Evolutionary conservation across 2,797 vertebrate genomes (phyloP), one percentile per base, ranked within the genome.

Genomic region (Mico argentatus): DNA sequence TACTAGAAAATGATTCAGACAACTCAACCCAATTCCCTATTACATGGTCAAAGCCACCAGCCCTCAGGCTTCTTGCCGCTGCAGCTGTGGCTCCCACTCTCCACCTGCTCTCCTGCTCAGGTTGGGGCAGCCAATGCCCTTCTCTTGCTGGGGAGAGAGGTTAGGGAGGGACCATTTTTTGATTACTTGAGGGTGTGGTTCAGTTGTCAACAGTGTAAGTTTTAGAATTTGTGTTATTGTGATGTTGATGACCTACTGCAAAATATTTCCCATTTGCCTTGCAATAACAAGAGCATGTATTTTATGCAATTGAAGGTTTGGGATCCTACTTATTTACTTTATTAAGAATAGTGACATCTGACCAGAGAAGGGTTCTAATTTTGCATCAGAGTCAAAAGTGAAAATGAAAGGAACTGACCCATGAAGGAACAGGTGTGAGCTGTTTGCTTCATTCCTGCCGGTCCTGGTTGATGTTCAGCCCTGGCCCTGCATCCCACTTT

Each of bases 211-310:
- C 14, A 61, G 27, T 1, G 0, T 17, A 20, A 1, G 27, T 50
- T 30, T 6, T 61, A 44, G 67, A 22, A n/a, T 81, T 30, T 67
- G 7, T 55, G 36, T 9, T 8, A 46, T 55, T 61, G 30, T 17
- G 8, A 13, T 1, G 17, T 24, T 0, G 4, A 41, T 50, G 5
- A 17, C 6, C 0, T 1, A 30, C 0, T 30, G 41, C 61, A 61
- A 9, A 73, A 14, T 24, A 13, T 33, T 88, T 24, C 55, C 33
- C 17, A 81, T 5, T 41, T 30, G 20, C 26, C 13, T 93, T 33
- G 4, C 19, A 24, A 39, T 39, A 44, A 11, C 26, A 33, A 80
- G 12, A 46, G 48, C 7, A 46, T 14, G 7, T 64, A 33, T 22
- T 88, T 80, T 15, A 24, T 4, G 10, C 30, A 30, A 2, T 10